Conservation (phyloP, 2,113 vertebrate species). For the Corythoichthys intestinalis region DNA sequence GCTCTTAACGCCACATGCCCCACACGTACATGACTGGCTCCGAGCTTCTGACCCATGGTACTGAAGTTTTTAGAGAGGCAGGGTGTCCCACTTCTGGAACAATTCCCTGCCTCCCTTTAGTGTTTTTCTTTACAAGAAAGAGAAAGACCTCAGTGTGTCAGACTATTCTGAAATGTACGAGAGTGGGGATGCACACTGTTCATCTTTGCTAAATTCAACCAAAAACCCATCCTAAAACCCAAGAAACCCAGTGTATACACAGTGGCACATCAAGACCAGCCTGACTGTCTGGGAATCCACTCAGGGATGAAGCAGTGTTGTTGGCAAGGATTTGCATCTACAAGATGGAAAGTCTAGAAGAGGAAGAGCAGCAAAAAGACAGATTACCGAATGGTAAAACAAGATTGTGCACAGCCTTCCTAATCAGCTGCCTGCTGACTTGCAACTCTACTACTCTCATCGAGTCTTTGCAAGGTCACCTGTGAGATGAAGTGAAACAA, state of each 20-base stretch:
- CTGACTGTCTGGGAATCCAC: slow-evolving; percentile 32
- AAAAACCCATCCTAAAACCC: background rate
- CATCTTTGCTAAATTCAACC: slow-evolving; percentile 20
- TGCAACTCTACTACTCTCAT: slow-evolving; percentile 51
- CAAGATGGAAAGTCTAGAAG: slow-evolving; percentile 32
- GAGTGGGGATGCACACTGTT: slow-evolving; percentile 33
- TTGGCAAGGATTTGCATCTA: slow-evolving; percentile 45
- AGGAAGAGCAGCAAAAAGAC: slow-evolving; percentile 17
- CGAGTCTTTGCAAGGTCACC: slow-evolving; percentile 40
- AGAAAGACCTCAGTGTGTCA: slow-evolving; percentile 41
- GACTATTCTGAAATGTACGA: slow-evolving; percentile 28
- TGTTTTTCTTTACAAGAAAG: slow-evolving; percentile 18
- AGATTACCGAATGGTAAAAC: slow-evolving; percentile 34
- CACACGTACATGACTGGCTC: slow-evolving; percentile 32
- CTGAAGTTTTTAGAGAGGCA: slow-evolving; percentile 37
- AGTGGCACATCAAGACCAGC: slow-evolving; percentile 25
- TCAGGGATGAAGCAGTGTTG: slow-evolving; percentile 46
- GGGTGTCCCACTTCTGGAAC: slow-evolving; percentile 37
- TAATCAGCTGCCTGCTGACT: slow-evolving; percentile 55
- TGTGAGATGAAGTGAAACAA: slow-evolving; percentile 47
- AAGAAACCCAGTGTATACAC: slow-evolving; percentile 30
- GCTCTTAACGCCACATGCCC: slow-evolving; percentile 49
- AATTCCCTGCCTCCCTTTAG: slow-evolving; percentile 37
- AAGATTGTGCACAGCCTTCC: slow-evolving; percentile 33
- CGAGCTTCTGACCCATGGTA: slow-evolving; percentile 33